Evolutionary conservation across 2,888 invertebrate genomes (phyloP).

Genomic region (Hetaerina titia): DNA sequence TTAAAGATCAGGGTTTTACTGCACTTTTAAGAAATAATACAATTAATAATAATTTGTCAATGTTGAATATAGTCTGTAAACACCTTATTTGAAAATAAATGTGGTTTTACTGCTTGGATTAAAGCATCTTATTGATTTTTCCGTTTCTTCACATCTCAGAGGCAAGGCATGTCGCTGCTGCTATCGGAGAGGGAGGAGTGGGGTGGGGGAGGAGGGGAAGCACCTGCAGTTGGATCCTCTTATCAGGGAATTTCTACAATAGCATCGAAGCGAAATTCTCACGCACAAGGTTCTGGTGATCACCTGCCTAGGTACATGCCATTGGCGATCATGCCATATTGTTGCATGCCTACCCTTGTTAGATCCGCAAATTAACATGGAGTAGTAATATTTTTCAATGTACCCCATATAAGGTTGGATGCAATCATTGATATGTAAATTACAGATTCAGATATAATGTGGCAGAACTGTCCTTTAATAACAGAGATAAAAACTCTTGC

Average conservation of each 20-base stretch:
- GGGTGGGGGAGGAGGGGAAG: conserved; percentile 58
- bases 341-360: neutral
- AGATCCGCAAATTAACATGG: too few species aligned
- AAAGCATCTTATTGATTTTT: neutral
- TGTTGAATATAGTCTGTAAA: neutral
- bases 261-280: neutral
- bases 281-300: neutral
- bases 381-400: too few species aligned
- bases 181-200: conserved; percentile 58
- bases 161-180: conserved; percentile 35
- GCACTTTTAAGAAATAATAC: neutral
- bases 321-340: neutral
- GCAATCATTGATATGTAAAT: too few species aligned
- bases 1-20: neutral
- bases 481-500: too few species aligned
- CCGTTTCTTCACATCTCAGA: neutral
- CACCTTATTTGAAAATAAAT: too few species aligned
- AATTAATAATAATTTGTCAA: neutral
- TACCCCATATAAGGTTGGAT: too few species aligned
- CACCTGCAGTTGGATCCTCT: neutral
- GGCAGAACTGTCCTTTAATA: too few species aligned
- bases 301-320: neutral
- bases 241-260: conserved; percentile 33
- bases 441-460: too few species aligned
- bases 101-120: too few species aligned